Conservation (phyloP, 2,797 vertebrate species). For the Enteromius treurensis region DNA sequence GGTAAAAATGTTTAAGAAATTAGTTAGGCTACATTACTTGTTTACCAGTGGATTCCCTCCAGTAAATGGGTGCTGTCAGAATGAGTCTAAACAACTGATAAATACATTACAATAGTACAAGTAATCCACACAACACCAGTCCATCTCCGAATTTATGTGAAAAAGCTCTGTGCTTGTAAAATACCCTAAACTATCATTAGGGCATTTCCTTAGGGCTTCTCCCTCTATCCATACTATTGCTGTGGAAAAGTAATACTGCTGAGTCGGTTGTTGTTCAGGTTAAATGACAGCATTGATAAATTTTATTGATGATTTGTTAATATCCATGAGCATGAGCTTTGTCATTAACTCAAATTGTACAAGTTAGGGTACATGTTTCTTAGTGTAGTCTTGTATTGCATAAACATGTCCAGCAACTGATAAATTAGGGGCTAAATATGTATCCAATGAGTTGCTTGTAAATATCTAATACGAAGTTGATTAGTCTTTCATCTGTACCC, state of each 20-base stretch:
- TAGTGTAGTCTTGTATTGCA: slow-evolving; percentile 2
- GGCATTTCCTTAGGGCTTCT: background rate
- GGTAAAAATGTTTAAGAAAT: background rate
- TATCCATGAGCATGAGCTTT: background rate
- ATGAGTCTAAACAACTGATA: background rate
- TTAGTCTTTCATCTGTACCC: slow-evolving; percentile 3
- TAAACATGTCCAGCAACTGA: background rate
- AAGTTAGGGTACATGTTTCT: background rate
- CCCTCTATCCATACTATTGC: background rate
- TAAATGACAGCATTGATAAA: background rate
- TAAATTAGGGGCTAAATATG: background rate
- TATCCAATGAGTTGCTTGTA: background rate
- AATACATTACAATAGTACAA: background rate
- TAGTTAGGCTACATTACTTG: background rate
- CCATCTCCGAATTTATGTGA: background rate
- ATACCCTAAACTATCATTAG: background rate
- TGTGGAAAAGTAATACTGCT: background rate
- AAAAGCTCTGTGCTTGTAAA: background rate
- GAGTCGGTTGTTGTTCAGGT: background rate
- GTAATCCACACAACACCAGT: background rate
- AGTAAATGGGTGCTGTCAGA: background rate
- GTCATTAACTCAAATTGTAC: background rate
- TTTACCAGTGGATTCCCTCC: background rate
- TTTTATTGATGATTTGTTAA: background rate
- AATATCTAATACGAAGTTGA: background rate